Base-by-base conservation (phyloP, 2,797 vertebrate genomes). In the Octomys mimax region DNA sequence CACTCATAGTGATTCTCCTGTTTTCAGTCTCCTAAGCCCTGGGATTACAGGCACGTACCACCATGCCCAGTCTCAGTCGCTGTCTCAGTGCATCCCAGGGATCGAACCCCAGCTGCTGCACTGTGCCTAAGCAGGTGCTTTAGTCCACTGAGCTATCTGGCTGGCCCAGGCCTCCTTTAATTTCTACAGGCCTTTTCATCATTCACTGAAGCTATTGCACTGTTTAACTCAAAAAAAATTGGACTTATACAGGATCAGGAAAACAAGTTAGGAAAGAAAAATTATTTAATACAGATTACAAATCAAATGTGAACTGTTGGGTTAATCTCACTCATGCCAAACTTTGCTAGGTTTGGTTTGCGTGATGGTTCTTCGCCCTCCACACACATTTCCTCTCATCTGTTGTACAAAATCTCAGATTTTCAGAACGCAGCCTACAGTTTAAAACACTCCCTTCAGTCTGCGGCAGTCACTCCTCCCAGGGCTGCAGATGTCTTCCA, bases 181-280 rank as follows among this genome's bases (percentile, higher is more conserved):
- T 54, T 54, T 54, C 14, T 13, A 54, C 3, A n/a, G 24, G 22
- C 2, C 46, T 82, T 77, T 64, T 39, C 12, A 57, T 79, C 42
- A 66, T 33, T 88, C 28, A 24, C 0, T 85, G 12, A 62, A 54
- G 8, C 11, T 52, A 75, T 14, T 83, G 16, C 2, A n/a, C 4
- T n/a, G 36, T 1, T 57, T 8, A 31, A 24, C 59, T 73, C 26
- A 91, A 59, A 81, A 91, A 59, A 81, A 64, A 39, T 9, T 73
- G 14, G 11, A 85, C 13, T 33, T 36, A 21, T 33, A 5, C 42
- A 77, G 46, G n/a, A 93, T 57, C 28, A 92, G 83, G 91, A 61
- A 89, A 81, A 91, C 33, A 94, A 93, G 77, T 64, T 87, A 77
- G 24, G 33, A 87, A 66, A 87, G 33, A 89, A 80, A 93, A 57